Conservation (phyloP, 2,797 vertebrate genomes). For the Novumbra hubbsi region DNA sequence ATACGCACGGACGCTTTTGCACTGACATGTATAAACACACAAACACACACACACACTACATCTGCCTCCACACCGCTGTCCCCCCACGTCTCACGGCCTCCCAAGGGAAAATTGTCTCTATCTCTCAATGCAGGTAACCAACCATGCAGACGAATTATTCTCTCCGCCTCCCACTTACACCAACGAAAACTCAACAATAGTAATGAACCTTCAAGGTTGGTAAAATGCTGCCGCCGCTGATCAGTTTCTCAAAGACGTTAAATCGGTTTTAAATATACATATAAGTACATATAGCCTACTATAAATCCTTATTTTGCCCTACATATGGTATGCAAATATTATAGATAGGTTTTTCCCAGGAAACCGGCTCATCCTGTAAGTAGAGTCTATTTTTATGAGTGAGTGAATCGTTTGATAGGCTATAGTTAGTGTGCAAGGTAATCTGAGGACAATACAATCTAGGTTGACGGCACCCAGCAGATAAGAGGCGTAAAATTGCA, state of each 20-base stretch:
- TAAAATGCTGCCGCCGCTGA: conserved; percentile 29
- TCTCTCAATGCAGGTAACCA: conserved; percentile 69
- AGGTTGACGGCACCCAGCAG: conserved; percentile 15
- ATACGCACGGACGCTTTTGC: conserved; percentile 18
- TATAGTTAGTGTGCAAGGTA: conserved; percentile 15
- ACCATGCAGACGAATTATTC: conserved; percentile 62
- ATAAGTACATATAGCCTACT: too few relatives aligned
- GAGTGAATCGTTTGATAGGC: conserved; percentile 10
- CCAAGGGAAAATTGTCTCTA: conserved; percentile 53
- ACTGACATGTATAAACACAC: conserved; percentile 15
- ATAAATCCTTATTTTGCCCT: too few relatives aligned
- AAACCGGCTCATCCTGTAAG: neutral
- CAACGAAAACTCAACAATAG: conserved; percentile 55
- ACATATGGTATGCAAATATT: too few relatives aligned
- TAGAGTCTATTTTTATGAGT: conserved; percentile 18
- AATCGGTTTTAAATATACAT: too few relatives aligned
- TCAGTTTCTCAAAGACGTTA: conserved; percentile 25
- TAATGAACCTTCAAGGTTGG: conserved; percentile 68
- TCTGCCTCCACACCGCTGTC: conserved; percentile 50
- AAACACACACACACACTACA: conserved; percentile 22
- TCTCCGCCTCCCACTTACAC: conserved; percentile 42
- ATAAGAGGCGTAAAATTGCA: conserved; percentile 1
- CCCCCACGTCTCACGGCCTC: conserved; percentile 73
- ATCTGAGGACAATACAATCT: conserved; percentile 28
- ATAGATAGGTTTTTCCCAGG: neutral